Conservation (phyloP, 2,888 invertebrate genomes). For the Dasysyrphus albostriatus region DNA sequence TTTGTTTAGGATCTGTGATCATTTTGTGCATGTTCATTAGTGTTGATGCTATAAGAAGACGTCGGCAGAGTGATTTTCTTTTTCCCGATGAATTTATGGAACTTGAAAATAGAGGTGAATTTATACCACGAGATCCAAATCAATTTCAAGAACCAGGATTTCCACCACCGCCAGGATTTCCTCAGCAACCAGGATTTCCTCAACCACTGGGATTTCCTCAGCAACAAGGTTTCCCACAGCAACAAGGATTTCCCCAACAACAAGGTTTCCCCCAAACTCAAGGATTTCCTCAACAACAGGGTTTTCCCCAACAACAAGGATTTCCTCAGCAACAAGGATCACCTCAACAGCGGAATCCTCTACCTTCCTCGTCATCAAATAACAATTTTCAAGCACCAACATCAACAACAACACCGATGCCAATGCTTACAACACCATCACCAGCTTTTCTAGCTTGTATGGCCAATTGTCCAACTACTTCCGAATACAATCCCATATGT, state of each 20-base stretch:
- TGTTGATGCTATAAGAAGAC: slow-evolving; percentile 23
- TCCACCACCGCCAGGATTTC: neutral
- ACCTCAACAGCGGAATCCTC: neutral
- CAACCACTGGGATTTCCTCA: neutral
- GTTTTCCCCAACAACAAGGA: neutral
- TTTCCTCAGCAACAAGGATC: neutral
- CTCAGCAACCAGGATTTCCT: neutral
- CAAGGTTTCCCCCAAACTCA: neutral
- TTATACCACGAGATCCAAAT: neutral
- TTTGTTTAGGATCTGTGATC: slow-evolving; percentile 15
- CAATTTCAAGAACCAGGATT: neutral
- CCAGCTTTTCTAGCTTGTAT: slow-evolving; percentile 79
- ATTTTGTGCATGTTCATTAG: slow-evolving; percentile 4
- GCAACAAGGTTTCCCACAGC: too few relatives aligned
- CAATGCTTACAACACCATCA: slow-evolving; percentile 77
- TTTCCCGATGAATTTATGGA: slow-evolving; percentile 49
- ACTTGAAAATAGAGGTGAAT: slow-evolving; percentile 1
- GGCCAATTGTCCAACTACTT: slow-evolving; percentile 80
- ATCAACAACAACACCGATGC: slow-evolving; percentile 75
- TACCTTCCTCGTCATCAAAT: neutral
- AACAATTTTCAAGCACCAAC: slow-evolving; percentile 14
- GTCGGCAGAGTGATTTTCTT: slow-evolving; percentile 44
- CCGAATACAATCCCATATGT: slow-evolving; percentile 83
- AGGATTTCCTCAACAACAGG: neutral
- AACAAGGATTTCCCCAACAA: neutral